Conservation (phyloP, 2,888 invertebrate genomes). For the Kryphioiulus occultus region DNA sequence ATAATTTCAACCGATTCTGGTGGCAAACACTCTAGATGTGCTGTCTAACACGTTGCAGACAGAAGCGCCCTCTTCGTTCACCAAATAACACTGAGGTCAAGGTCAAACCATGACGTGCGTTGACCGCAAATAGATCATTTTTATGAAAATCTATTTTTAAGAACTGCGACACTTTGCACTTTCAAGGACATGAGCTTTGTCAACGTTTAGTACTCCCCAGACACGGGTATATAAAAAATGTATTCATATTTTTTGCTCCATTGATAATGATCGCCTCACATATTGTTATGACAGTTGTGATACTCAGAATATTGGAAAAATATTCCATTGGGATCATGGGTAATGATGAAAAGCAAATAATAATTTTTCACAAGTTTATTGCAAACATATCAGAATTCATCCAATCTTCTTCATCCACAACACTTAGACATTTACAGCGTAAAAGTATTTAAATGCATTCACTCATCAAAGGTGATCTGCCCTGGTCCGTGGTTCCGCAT, state of each 20-base stretch:
- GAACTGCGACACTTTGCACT: not conserved
- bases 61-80: not conserved
- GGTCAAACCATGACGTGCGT: not conserved
- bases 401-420: not conserved
- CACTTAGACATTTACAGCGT: not conserved
- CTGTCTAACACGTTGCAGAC: not conserved
- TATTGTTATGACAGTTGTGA: too few relatives aligned
- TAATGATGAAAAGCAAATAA: not conserved
- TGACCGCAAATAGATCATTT: not conserved
- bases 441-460: slow-evolving; percentile 44
- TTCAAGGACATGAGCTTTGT: not conserved
- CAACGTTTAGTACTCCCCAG: too few relatives aligned
- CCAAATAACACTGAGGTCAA: not conserved
- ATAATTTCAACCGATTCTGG: not conserved
- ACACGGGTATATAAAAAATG: too few relatives aligned
- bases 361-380: not conserved
- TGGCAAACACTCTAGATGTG: not conserved
- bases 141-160: too few relatives aligned
- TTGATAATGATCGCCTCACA: too few relatives aligned
- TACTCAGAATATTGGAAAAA: too few relatives aligned
- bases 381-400: not conserved
- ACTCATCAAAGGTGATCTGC: slow-evolving; percentile 88
- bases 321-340: too few relatives aligned
- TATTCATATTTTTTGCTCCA: too few relatives aligned
- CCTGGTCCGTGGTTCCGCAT: slow-evolving; percentile 89